Evolutionary conservation across 2,888 invertebrate species (phyloP).

Genomic region (Drosophila suboccidentalis): DNA sequence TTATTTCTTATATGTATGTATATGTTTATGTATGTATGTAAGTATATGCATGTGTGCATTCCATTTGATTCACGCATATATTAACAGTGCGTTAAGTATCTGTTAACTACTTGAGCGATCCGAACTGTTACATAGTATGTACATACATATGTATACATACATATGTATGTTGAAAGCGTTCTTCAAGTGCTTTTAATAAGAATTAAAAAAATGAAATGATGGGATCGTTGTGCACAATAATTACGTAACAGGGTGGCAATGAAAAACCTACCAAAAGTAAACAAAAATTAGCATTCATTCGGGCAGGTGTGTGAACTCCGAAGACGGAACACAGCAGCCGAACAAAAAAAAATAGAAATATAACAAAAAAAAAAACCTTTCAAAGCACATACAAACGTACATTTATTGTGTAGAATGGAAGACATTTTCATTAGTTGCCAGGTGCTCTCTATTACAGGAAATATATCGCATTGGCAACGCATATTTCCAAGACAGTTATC

Average conservation of each 20-base stretch:
- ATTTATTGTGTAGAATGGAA: not conserved
- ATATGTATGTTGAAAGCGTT: not conserved
- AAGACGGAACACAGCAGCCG: slow-evolving; percentile 21
- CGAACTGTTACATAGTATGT: slow-evolving; percentile 10
- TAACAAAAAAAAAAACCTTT: slow-evolving; percentile 3
- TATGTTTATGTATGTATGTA: not conserved
- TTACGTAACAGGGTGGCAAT: slow-evolving; percentile 44
- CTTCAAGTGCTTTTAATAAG: not conserved
- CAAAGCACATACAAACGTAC: not conserved
- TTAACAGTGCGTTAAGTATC: slow-evolving; percentile 25
- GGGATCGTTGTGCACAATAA: not conserved
- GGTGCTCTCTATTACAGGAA: not conserved
- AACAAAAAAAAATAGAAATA: too few relatives aligned
- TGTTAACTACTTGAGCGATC: not conserved
- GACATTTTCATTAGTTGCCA: not conserved
- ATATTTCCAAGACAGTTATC: not conserved
- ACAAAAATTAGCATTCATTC: slow-evolving; percentile 73
- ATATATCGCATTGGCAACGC: slow-evolving; percentile 12
- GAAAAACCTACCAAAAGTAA: slow-evolving; percentile 40
- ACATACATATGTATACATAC: not conserved
- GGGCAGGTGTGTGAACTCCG: slow-evolving; percentile 48
- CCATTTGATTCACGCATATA: not conserved
- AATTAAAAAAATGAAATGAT: not conserved
- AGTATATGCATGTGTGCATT: not conserved
- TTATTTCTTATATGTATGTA: not conserved